Conservation (phyloP, 2,888 invertebrate species). For the Colletes collaris region DNA sequence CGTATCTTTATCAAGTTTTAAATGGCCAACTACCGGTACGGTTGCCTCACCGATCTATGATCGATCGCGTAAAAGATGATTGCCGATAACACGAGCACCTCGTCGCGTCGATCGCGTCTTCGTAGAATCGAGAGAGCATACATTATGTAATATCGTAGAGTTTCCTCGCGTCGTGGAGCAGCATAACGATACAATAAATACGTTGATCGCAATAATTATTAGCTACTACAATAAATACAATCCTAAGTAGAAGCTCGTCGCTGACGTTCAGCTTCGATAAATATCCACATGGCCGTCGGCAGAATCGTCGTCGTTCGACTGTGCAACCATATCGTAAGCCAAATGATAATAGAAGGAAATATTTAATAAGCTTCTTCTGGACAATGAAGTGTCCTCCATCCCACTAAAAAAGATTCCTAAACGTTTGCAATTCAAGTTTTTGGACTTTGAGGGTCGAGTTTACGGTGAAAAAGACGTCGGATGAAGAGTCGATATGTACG, state of each 20-base stretch:
- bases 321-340: too few relatives aligned
- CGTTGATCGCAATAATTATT: slow-evolving; percentile 23
- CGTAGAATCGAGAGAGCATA: neutral
- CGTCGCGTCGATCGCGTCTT: slow-evolving; percentile 3
- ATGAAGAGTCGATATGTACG: neutral
- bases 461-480: neutral
- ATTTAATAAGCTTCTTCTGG: too few relatives aligned
- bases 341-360: too few relatives aligned
- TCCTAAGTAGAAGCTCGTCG: slow-evolving; percentile 41
- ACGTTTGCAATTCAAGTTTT: too few relatives aligned
- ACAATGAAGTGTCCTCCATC: too few relatives aligned
- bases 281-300: slow-evolving; percentile 30
- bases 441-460: too few relatives aligned
- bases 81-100: slow-evolving; percentile 1
- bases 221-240: slow-evolving; percentile 54
- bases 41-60: neutral
- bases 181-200: slow-evolving; percentile 28
- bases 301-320: neutral
- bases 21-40: too few relatives aligned
- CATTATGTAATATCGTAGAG: neutral
- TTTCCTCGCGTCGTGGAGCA: slow-evolving; percentile 20
- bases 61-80: neutral
- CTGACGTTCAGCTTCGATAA: slow-evolving; percentile 51
- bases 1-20: too few relatives aligned
- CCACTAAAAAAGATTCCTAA: too few relatives aligned